Base-by-base conservation (phyloP, 2,888 invertebrate genomes). In the Napeogenes sylphis region DNA sequence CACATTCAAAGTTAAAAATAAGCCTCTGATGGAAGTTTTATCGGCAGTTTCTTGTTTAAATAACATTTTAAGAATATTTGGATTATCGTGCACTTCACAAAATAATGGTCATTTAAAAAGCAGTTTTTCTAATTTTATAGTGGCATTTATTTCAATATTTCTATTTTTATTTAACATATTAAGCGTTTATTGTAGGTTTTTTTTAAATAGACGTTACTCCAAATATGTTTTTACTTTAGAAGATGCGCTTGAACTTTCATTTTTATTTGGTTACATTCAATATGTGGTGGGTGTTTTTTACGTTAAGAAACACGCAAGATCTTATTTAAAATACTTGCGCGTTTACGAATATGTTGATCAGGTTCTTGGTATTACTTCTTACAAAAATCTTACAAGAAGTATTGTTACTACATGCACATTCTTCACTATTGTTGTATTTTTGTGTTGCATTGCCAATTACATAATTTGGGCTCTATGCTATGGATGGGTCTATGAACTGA, bases 301-400 rank as follows among this genome's bases (percentile, higher is more conserved):
- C n/a, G 55, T 59, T 21, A 47, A 30, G 13, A 59, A 51, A 45
- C 45, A 63, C n/a, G 62, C 58, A 14, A 59, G 61, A 12, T 12
- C 21, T 14, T 61, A 57, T 38, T 47, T 66, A 13, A 38, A 56
- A 0, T 66, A 66, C 30, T 59, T 59, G 12, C 21, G 47, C 2
- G 12, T 57, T 30, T 63, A 63, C 46, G 57, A 61, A 6, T 45
- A 56, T 54, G 59, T 66, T 3, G 66, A 66, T 8, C 32, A 14
- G n/a, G 42, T 59, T 14, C 56, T 63, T 14, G 63, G 63, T 4
- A 33, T 47, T 2, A 46, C 56, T 2, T 6, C 35, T 21, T 66
- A 66, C 35, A 14, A 47, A 4, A 8, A 61, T n/a, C 42, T 62
- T 13, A 59, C 21, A 47, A 57, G 12, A 4, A 55, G 38, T 46